Conservation (phyloP, 2,113 vertebrate species). For the Odontesthes bonariensis region DNA sequence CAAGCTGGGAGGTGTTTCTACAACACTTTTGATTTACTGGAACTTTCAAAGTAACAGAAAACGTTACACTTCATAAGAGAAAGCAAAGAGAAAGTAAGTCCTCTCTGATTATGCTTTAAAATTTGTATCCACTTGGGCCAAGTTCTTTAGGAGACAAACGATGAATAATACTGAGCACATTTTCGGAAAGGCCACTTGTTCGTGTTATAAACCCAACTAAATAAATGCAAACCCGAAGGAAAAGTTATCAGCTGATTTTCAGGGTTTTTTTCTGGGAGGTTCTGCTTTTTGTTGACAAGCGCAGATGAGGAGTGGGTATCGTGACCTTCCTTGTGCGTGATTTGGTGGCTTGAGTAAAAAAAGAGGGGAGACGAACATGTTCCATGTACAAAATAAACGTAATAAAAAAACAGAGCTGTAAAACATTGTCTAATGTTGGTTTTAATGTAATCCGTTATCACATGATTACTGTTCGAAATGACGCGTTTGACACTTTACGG, state of each 20-base stretch:
- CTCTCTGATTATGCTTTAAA: conserved; percentile 21
- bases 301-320: too few species aligned
- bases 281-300: too few species aligned
- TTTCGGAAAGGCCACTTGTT: background rate
- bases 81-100: background rate
- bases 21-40: conserved; percentile 30
- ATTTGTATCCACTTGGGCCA: conserved; percentile 46
- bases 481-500: fast-evolving
- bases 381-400: conserved; percentile 55
- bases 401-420: background rate
- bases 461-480: background rate
- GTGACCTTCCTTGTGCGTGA: too few species aligned
- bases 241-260: background rate
- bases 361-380: background rate
- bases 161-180: conserved; percentile 20
- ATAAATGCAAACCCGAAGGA: background rate
- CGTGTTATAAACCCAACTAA: background rate
- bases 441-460: too few species aligned
- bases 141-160: conserved; percentile 33
- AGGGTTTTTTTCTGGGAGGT: too few species aligned
- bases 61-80: background rate
- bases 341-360: too few species aligned
- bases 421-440: background rate
- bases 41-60: conserved; percentile 23
- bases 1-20: conserved; percentile 11